Percentiles rank a stretch among this genome's conserved stretches.
Conservation (phyloP, 1,140 invertebrate genomes). For the Neocloeon triangulifer region DNA sequence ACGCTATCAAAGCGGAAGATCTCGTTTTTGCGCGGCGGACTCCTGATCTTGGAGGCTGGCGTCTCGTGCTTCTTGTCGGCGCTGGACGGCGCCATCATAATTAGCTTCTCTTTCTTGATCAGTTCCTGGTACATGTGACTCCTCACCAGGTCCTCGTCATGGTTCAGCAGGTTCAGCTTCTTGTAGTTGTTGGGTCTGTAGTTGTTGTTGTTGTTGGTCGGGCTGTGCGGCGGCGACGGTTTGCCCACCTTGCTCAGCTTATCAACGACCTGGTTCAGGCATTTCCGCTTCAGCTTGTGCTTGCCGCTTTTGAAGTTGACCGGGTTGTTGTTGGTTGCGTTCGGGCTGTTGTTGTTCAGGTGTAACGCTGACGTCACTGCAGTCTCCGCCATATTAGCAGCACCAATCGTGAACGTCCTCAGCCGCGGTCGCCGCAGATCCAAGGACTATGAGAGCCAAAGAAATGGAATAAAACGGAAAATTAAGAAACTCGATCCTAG, state of each 20-base stretch:
- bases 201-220: constrained; percentile 13
- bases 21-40: constrained; percentile 10
- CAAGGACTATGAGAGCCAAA: too few species aligned
- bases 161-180: constrained; percentile 4
- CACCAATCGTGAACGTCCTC: too few species aligned
- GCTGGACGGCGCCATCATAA: constrained; percentile 5
- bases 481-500: too few species aligned
- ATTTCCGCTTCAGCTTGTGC: constrained; percentile 40
- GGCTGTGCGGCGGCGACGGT: constrained; percentile 6
- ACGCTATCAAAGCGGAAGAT: constrained; percentile 27
- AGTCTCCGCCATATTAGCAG: too few species aligned
- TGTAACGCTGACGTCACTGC: neutral
- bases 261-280: constrained; percentile 50
- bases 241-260: constrained; percentile 29
- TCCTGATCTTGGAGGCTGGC: constrained; percentile 2
- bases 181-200: constrained; percentile 17
- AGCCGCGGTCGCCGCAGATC: too few species aligned
- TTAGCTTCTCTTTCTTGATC: constrained; percentile 8
- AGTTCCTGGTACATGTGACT: constrained; percentile 10
- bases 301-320: constrained; percentile 1
- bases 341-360: constrained; percentile 32
- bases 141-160: constrained; percentile 9
- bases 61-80: constrained; percentile 1
- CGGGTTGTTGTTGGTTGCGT: constrained; percentile 12
- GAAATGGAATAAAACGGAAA: too few species aligned